phyloP scores from a whole-genome alignment of 2,113 vertebrate genomes.

The Clarias magur region DNA sequence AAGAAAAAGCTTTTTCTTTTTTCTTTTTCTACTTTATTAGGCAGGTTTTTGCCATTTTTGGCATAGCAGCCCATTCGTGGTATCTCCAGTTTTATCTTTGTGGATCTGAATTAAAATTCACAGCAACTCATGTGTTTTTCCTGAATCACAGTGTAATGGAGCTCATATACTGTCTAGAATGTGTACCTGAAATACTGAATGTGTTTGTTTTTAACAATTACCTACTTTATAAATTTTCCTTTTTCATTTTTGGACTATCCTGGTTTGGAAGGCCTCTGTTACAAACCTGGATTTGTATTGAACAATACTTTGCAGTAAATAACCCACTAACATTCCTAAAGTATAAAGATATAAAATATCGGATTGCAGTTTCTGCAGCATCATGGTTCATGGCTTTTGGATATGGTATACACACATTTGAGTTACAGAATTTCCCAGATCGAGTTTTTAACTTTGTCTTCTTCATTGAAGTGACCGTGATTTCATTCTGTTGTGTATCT shows the following conservation, averaged over 20 bases:
- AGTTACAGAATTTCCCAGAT: background rate
- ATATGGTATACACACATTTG: background rate
- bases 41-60: conserved; percentile 10
- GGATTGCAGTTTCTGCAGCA: background rate
- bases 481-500: conserved; percentile 19
- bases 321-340: conserved; percentile 36
- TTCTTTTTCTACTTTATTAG: background rate
- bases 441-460: background rate
- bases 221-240: too few relatives aligned
- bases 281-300: conserved; percentile 40
- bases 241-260: conserved; percentile 1
- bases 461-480: conserved; percentile 11
- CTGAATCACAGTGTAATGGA: conserved; percentile 28
- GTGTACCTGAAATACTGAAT: background rate
- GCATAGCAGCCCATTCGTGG: conserved; percentile 26
- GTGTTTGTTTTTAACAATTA: background rate
- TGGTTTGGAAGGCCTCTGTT: conserved; percentile 31
- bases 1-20: background rate
- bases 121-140: conserved; percentile 19
- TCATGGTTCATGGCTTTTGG: background rate
- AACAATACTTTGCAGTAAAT: conserved; percentile 40
- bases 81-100: conserved; percentile 8
- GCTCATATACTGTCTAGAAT: conserved; percentile 17
- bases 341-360: conserved; percentile 27
- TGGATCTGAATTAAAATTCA: conserved; percentile 9